Percentiles rank a stretch among this genome's conserved stretches.
Conservation (phyloP, 2,888 invertebrate genomes). For the Zygogramma bicolorata region DNA sequence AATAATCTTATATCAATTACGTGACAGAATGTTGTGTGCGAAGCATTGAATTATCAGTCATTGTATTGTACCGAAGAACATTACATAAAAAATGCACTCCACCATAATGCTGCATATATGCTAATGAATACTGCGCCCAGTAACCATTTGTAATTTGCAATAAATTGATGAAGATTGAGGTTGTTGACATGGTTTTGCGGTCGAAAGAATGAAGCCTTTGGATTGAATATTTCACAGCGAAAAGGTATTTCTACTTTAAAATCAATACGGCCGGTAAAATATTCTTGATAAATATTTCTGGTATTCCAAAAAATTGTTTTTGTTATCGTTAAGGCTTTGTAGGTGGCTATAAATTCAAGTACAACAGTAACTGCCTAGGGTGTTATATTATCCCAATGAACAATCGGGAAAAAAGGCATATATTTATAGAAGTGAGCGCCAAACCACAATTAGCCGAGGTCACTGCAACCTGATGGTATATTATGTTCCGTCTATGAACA, state of each 20-base stretch:
- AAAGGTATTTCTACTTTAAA: background rate
- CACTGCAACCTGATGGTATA: no score
- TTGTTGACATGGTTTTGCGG: slow-evolving; percentile 30
- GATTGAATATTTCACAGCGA: background rate
- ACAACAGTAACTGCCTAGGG: no score
- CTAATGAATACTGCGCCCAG: slow-evolving; percentile 29
- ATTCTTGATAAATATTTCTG: background rate
- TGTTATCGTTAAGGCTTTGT: no score
- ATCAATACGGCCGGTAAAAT: background rate
- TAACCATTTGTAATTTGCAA: slow-evolving; percentile 31
- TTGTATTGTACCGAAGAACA: slow-evolving; percentile 20
- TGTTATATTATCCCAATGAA: no score
- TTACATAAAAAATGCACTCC: slow-evolving; percentile 25
- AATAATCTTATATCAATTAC: slow-evolving; percentile 19
- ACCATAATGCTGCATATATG: slow-evolving; percentile 20
- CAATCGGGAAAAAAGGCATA: no score
- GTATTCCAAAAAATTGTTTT: background rate
- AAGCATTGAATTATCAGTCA: slow-evolving; percentile 18
- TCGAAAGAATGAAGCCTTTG: background rate
- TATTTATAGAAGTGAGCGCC: no score
- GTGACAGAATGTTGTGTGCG: slow-evolving; percentile 26
- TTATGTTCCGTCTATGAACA: no score
- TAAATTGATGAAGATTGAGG: slow-evolving; percentile 32
- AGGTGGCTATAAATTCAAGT: no score
- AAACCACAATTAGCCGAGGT: no score